A percentile compares a stretch with the other conserved stretches of the same genome.
These are phyloP conservation scores for Sphaerodactylus townsendi DNA, from an alignment of 2,113 vertebrate genomes.

Conservation along the genomic window DNA sequence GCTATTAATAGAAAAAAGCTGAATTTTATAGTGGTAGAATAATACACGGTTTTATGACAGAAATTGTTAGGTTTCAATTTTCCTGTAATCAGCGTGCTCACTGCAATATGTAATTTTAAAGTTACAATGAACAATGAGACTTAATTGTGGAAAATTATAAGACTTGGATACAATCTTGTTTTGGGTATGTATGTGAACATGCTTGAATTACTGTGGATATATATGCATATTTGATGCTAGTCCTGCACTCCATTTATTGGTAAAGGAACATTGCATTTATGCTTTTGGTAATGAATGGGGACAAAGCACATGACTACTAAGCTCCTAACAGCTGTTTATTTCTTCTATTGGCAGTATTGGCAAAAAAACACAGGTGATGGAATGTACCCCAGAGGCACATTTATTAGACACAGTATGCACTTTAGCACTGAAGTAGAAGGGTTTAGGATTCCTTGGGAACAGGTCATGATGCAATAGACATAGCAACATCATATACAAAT, in stretches of 20 bases:
- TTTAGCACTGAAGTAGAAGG: too few species aligned
- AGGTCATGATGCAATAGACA: too few species aligned
- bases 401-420: too few species aligned
- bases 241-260: neutral
- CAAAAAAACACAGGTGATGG: neutral
- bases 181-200: too few species aligned
- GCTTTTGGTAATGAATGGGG: neutral
- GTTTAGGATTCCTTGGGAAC: too few species aligned
- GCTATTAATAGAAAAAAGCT: neutral
- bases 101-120: neutral
- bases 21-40: neutral
- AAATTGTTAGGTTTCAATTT: neutral
- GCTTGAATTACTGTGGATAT: too few species aligned
- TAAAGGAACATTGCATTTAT: neutral
- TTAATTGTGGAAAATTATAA: too few species aligned
- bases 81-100: neutral
- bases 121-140: too few species aligned
- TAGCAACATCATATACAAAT: too few species aligned
- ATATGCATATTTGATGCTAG: neutral
- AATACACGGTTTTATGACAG: neutral
- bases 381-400: too few species aligned
- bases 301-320: neutral
- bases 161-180: too few species aligned
- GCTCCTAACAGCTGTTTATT: neutral
- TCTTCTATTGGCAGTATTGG: neutral